Evolutionary conservation across 92 coral and sea anemone species (phyloP).

Genomic region (Epizoanthus illoricatus): DNA sequence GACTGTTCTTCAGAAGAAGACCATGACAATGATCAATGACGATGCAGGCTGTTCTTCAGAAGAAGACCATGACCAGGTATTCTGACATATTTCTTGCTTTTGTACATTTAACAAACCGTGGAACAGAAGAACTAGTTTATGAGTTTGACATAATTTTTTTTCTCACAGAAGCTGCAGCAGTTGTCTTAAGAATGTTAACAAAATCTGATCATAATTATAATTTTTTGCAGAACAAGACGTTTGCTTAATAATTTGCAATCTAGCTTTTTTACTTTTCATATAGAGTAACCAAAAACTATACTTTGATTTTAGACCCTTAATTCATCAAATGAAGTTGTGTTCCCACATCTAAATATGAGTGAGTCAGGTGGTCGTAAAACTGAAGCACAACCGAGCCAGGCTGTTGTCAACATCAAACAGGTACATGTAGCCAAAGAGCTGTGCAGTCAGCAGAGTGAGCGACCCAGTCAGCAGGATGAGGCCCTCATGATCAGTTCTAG

Average conservation of each 20-base stretch:
- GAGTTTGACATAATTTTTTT: not conserved
- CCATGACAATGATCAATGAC: too few species aligned
- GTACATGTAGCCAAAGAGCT: too few species aligned
- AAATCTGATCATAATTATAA: not conserved
- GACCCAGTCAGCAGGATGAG: too few species aligned
- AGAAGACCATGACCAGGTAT: not conserved
- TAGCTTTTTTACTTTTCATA: not conserved
- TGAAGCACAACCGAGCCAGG: too few species aligned
- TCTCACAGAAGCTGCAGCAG: not conserved
- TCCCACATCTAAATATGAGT: not conserved
- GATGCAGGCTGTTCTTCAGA: not conserved
- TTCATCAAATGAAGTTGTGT: not conserved
- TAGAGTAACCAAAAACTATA: not conserved
- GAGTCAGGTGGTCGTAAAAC: too few species aligned
- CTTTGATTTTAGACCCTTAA: slow-evolving; percentile 10
- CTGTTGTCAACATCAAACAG: too few species aligned
- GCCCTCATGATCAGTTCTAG: too few species aligned
- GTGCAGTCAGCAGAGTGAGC: too few species aligned
- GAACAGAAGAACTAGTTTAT: not conserved
- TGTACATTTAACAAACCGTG: not conserved
- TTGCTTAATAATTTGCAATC: not conserved
- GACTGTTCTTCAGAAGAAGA: not conserved
- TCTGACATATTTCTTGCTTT: not conserved
- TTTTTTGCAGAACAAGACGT: too few species aligned
- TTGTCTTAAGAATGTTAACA: not conserved